A percentile compares a stretch with the other conserved stretches of the same genome.
phyloP scores from a whole-genome alignment of 2,797 vertebrate genomes.

The Phalanger gymnotis region DNA sequence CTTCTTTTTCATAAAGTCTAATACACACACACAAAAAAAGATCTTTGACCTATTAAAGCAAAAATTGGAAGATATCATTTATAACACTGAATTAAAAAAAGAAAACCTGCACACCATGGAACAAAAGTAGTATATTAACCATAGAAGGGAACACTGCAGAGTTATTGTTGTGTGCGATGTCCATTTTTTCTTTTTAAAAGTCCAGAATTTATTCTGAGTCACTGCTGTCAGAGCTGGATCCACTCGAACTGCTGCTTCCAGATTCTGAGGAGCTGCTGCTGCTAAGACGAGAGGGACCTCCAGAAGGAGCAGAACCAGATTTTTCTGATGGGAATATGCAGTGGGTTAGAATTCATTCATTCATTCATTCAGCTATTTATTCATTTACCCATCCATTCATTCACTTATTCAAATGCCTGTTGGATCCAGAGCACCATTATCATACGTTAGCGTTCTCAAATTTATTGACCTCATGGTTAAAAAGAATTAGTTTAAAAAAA shows the following conservation, averaged over 20 bases:
- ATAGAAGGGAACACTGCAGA: conserved; percentile 67
- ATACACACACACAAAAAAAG: conserved; percentile 61
- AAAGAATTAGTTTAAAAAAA: not conserved
- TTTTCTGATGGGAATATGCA: conserved; percentile 85
- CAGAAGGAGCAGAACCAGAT: conserved; percentile 85
- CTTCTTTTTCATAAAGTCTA: conserved; percentile 79
- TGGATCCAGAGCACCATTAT: not conserved
- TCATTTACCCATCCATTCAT: no score
- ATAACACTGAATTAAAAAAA: conserved; percentile 79
- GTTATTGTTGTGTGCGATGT: conserved; percentile 39
- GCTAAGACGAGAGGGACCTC: conserved; percentile 91
- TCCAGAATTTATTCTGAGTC: conserved; percentile 90
- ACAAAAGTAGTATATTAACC: conserved; percentile 75
- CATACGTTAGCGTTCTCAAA: accelerated
- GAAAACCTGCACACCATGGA: conserved; percentile 79
- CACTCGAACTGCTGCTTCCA: conserved; percentile 89
- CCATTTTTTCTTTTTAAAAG: conserved; percentile 30
- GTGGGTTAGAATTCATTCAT: not conserved
- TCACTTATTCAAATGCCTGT: no score
- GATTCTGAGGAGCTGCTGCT: conserved; percentile 94
- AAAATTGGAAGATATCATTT: conserved; percentile 72
- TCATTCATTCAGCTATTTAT: accelerated
- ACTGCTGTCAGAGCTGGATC: conserved; percentile 93
- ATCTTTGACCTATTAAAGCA: conserved; percentile 80
- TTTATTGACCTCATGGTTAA: accelerated